A percentile compares a stretch with the other conserved stretches of the same genome.
Evolutionary conservation across 2,888 invertebrate genomes (phyloP).

Genomic region (Adelphocoris suturalis): DNA sequence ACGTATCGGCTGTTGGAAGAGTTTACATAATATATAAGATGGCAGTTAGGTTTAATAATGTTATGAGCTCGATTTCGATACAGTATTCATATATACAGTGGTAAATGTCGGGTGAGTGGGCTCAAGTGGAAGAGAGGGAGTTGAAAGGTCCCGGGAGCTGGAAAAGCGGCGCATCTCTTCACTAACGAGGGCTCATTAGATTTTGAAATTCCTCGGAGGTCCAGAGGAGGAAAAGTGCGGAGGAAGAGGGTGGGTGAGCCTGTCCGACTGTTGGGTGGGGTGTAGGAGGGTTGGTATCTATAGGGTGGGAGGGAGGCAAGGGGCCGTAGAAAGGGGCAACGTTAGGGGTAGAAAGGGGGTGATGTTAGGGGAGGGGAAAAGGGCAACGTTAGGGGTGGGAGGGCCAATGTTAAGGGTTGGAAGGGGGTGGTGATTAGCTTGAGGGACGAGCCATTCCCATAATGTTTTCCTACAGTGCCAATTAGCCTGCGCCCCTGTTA

Average conservation of each 20-base stretch:
- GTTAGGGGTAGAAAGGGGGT: background rate
- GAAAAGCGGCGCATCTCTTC: conserved; percentile 1
- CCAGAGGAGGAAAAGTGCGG: background rate
- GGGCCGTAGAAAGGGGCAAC: background rate
- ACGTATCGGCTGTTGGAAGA: background rate
- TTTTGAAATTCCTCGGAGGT: conserved; percentile 26
- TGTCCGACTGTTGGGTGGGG: background rate
- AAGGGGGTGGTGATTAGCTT: conserved; percentile 16
- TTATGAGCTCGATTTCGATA: background rate
- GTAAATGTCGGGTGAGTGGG: background rate
- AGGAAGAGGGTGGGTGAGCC: too few species aligned
- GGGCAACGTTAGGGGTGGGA: background rate
- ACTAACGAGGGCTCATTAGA: conserved; percentile 27
- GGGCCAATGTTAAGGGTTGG: background rate
- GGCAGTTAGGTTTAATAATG: background rate
- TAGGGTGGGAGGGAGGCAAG: background rate
- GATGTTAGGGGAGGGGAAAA: background rate
- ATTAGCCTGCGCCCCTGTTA: conserved; percentile 16
- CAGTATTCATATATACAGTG: background rate
- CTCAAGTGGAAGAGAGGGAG: background rate
- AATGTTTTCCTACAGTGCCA: conserved; percentile 39
- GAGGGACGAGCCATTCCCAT: conserved; percentile 10
- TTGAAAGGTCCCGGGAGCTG: conserved; percentile 23
- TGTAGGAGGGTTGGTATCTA: background rate
- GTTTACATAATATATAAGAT: background rate